phyloP scores from a whole-genome alignment of 2,113 vertebrate species.

The Brienomyrus longianalis region DNA sequence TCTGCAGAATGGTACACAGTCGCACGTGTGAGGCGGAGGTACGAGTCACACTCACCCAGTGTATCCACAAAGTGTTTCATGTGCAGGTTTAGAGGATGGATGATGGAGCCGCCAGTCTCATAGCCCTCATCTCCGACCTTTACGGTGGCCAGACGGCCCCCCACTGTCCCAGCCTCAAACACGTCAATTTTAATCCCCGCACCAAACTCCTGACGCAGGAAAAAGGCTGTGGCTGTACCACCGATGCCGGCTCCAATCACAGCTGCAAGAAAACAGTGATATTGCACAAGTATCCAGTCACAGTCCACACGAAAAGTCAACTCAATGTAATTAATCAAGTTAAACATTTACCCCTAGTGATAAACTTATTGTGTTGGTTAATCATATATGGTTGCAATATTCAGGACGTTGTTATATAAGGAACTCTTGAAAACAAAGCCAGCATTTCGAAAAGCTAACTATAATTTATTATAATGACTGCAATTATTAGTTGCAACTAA shows the following conservation, averaged over 20 bases:
- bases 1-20: not conserved
- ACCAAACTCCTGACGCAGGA: conserved; percentile 83
- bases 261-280: conserved; percentile 49
- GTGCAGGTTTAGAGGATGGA: conserved; percentile 88
- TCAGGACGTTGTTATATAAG: not conserved
- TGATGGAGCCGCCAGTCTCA: conserved; percentile 71
- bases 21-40: too few species aligned
- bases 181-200: conserved; percentile 68
- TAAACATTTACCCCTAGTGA: not conserved
- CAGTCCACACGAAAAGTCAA: not conserved
- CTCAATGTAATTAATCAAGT: not conserved
- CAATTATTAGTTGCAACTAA: not conserved
- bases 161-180: conserved; percentile 68
- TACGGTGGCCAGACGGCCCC: conserved; percentile 73
- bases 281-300: not conserved
- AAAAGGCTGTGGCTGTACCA: conserved; percentile 73
- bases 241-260: conserved; percentile 84
- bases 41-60: conserved; percentile 61
- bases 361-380: not conserved
- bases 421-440: not conserved
- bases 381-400: not conserved
- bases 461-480: not conserved
- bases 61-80: conserved; percentile 87
- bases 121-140: conserved; percentile 63
- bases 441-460: not conserved